A percentile compares a stretch with the other conserved stretches of the same genome.
These are phyloP conservation scores for Carassius carassius DNA, from an alignment of 2,113 vertebrate genomes.

Conservation along the genomic window DNA sequence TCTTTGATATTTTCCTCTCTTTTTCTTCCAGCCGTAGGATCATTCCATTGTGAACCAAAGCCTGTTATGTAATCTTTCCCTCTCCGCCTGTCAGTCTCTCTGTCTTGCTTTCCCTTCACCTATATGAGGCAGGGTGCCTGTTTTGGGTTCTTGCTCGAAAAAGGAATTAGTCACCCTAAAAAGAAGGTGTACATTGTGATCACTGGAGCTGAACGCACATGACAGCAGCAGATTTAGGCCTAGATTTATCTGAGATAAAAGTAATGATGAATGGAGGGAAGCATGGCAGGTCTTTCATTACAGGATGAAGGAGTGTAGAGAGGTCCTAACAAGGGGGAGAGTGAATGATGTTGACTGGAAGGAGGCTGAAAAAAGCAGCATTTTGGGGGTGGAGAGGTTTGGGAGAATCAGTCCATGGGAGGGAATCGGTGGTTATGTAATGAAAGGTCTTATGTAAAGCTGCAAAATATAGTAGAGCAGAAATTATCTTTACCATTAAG, in stretches of 20 bases:
- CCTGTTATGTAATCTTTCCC: neutral
- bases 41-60: neutral
- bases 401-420: neutral
- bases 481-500: neutral
- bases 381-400: neutral
- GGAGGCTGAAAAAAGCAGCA: no score
- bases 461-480: neutral
- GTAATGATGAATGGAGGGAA: neutral
- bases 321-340: neutral
- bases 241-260: neutral
- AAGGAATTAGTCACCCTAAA: constrained; percentile 1
- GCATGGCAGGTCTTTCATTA: neutral
- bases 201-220: neutral
- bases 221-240: neutral
- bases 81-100: neutral
- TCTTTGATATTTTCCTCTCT: neutral
- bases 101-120: neutral
- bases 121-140: neutral
- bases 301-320: neutral
- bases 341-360: constrained; percentile 1
- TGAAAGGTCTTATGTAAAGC: neutral
- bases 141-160: neutral
- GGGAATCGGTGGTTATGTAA: neutral
- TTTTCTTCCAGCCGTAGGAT: neutral
- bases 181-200: neutral